phyloP scores from a whole-genome alignment of 2,888 invertebrate species.

The Lithophane ornitopus region DNA sequence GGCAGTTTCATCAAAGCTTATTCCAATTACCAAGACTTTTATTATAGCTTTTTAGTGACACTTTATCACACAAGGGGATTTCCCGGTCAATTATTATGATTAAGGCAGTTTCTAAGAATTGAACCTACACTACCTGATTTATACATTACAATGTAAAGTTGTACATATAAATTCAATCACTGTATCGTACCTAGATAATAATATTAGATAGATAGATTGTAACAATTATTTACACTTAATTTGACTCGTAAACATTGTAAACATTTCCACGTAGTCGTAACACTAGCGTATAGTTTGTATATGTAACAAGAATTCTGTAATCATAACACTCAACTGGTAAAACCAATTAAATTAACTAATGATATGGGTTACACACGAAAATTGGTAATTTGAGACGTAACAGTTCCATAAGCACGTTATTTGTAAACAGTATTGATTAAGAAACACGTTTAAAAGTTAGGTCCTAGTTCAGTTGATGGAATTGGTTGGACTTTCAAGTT shows the following conservation, averaged over 20 bases:
- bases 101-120: too few relatives aligned
- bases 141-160: too few relatives aligned
- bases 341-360: constrained; percentile 42
- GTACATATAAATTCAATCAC: too few relatives aligned
- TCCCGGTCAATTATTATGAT: too few relatives aligned
- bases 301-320: constrained; percentile 20
- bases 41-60: neutral
- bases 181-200: too few relatives aligned
- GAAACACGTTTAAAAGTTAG: constrained; percentile 26
- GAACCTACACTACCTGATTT: too few relatives aligned
- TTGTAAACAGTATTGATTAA: constrained; percentile 18
- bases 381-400: constrained; percentile 19
- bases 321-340: neutral
- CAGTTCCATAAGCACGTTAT: constrained; percentile 4
- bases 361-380: constrained; percentile 14
- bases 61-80: neutral
- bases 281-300: neutral
- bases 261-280: neutral
- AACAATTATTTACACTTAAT: neutral
- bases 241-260: neutral
- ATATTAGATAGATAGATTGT: too few relatives aligned
- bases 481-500: neutral
- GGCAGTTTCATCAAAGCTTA: neutral
- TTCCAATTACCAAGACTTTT: neutral
- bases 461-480: neutral